Percentiles rank a stretch among this genome's conserved stretches.
These are phyloP conservation scores for Rynchops niger DNA, from an alignment of 2,113 vertebrate genomes.

Conservation along the genomic window DNA sequence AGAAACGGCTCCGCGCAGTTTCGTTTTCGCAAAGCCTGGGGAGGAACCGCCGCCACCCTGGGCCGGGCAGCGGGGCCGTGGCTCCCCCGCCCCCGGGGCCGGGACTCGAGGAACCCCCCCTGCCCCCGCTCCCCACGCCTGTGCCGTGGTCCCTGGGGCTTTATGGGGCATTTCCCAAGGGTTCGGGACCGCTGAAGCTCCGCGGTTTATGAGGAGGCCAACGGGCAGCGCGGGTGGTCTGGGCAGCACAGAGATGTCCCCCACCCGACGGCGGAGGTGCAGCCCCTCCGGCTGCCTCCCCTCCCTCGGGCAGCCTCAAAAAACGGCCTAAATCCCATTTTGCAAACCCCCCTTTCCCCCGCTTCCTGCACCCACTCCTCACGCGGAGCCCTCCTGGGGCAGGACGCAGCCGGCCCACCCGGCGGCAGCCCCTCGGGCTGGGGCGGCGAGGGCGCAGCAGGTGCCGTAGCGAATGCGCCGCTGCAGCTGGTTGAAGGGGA, in stretches of 20 bases:
- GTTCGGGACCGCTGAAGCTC: rapidly evolving
- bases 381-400: not conserved
- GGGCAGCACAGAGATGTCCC: not conserved
- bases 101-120: rapidly evolving
- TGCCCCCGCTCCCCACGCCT: rapidly evolving
- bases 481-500: slow-evolving; percentile 80
- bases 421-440: not conserved
- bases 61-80: not conserved
- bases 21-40: not conserved
- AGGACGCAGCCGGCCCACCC: not conserved
- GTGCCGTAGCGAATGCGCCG: not conserved
- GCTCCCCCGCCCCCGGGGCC: rapidly evolving
- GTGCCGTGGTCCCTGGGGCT: rapidly evolving
- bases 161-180: rapidly evolving
- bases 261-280: rapidly evolving
- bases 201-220: rapidly evolving
- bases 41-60: too few relatives aligned
- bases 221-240: rapidly evolving
- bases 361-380: rapidly evolving
- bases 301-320: not conserved
- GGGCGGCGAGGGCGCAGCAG: not conserved
- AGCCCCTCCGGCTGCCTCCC: not conserved
- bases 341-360: rapidly evolving
- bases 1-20: rapidly evolving
- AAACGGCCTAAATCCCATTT: rapidly evolving